Evolutionary conservation across 2,797 vertebrate genomes (phyloP), one percentile per base, ranked within the genome.

Genomic region (Salmo trutta): DNA sequence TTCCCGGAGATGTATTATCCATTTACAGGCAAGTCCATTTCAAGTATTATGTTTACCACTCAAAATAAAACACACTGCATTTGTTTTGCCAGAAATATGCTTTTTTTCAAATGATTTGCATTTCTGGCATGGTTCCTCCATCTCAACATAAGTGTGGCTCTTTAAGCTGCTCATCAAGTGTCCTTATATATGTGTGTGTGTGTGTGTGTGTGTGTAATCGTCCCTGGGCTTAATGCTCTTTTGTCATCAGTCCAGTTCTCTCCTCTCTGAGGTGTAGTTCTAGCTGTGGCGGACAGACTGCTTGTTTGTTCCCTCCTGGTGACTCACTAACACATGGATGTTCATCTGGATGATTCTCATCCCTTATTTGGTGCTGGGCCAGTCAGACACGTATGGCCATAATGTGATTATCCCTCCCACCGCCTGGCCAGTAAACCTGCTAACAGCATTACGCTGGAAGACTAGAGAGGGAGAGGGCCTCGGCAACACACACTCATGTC

Each of bases 341-440:
- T 64, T 79, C 74, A 76, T 79, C 77, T 62, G 66, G 73, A 74
- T 83, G 75, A 79, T 86, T 84, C 85, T 91, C 86, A 89, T 85
- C 83, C 85, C 77, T 88, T 85, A 90, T 90, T 85, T 85, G 87
- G 83, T 41, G 0, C 66, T 66, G 59, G 15, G 73, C 79, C 87
- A 88, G 77, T 84, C 77, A 71, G 81, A 87, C 87, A 88, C 81
- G 75, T 89, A 86, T 73, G 81, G 77, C 75, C 83, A 72, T 93
- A 91, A 94, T 90, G 83, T 90, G 88, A 93, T 94, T 92, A 92
- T 83, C 82, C 79, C 81, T 79, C 84, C 85, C 85, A 88, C 85
- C 52, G 85, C 89, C 88, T 84, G 89, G 76, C 83, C 87, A 76
- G 81, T 89, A 90, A 91, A 91, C 89, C 86, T 75, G 79, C 84